A percentile compares a stretch with the other conserved stretches of the same genome.
Evolutionary conservation across 2,888 invertebrate species (phyloP).

Genomic region (Agonopterix heracliana): DNA sequence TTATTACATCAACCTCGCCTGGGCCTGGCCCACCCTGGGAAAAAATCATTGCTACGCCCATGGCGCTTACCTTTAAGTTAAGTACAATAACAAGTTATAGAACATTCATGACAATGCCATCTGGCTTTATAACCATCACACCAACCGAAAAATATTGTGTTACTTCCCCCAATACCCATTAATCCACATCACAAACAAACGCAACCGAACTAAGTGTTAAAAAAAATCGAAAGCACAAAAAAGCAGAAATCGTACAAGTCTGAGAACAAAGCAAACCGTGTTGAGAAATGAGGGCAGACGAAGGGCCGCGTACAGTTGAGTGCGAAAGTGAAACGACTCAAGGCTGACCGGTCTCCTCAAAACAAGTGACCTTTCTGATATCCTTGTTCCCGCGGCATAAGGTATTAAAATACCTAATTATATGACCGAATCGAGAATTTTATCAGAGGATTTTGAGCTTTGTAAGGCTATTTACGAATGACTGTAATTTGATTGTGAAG

Average conservation of each 20-base stretch:
- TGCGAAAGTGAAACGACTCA: constrained; percentile 69
- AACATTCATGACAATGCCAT: too few species aligned
- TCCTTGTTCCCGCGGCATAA: constrained; percentile 63
- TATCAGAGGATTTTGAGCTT: constrained; percentile 15
- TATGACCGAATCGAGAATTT: constrained; percentile 14
- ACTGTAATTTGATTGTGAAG: too few species aligned
- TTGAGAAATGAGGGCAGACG: constrained; percentile 66
- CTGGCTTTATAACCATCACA: too few species aligned
- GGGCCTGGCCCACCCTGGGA: too few species aligned
- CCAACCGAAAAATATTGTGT: too few species aligned
- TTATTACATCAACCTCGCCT: too few species aligned
- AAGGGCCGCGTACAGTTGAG: constrained; percentile 59
- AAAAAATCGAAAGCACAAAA: neutral
- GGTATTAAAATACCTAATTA: constrained; percentile 48
- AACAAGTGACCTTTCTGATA: constrained; percentile 72
- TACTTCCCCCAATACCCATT: too few species aligned
- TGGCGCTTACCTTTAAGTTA: too few species aligned
- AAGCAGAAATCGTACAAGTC: constrained; percentile 20
- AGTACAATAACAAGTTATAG: too few species aligned
- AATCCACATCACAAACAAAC: too few species aligned
- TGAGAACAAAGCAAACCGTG: constrained; percentile 52
- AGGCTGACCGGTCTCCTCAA: constrained; percentile 73
- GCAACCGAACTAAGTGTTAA: too few species aligned
- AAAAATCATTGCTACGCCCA: too few species aligned
- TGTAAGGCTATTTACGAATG: neutral